Percentiles rank a stretch among this genome's conserved stretches.
Evolutionary conservation across 2,797 vertebrate genomes (phyloP).

Genomic region (Novumbra hubbsi): DNA sequence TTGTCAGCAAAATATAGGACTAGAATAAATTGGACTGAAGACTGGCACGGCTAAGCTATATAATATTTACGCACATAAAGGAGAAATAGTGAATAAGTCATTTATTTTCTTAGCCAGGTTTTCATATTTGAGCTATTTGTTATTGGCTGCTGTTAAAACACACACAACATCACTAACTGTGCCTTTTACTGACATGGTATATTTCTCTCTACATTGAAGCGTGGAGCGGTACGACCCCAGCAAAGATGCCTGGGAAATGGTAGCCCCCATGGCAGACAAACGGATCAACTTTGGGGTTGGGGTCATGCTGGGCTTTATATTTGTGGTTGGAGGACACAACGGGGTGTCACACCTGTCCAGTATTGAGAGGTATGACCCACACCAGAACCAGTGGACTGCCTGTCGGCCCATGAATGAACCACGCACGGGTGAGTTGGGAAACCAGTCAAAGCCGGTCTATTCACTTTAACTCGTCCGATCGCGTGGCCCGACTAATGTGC

Average conservation of each 20-base stretch:
- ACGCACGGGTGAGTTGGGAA: slow-evolving; percentile 83
- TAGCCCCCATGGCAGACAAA: slow-evolving; percentile 96
- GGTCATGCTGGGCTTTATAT: slow-evolving; percentile 97
- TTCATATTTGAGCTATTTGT: neutral
- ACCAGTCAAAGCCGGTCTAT: neutral
- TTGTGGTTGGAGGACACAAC: slow-evolving; percentile 96
- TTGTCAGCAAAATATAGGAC: slow-evolving; percentile 4
- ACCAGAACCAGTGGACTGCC: slow-evolving; percentile 98
- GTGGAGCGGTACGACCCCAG: slow-evolving; percentile 95
- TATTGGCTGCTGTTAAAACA: neutral
- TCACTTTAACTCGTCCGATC: neutral
- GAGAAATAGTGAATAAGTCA: neutral
- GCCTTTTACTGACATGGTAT: neutral
- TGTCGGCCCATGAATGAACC: slow-evolving; percentile 97
- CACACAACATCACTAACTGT: neutral
- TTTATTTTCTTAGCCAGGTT: neutral
- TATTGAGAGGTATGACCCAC: slow-evolving; percentile 96
- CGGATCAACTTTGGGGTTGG: slow-evolving; percentile 97
- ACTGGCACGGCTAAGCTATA: neutral
- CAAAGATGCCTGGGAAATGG: slow-evolving; percentile 95
- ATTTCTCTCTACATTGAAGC: slow-evolving; percentile 63
- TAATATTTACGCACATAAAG: neutral
- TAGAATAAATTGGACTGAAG: slow-evolving; percentile 2
- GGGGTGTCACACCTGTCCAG: slow-evolving; percentile 95
- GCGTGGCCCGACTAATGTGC: neutral